Evolutionary conservation across 2,797 vertebrate genomes (phyloP), one percentile per base, ranked within the genome.

Genomic region (Enteromius treurensis): DNA sequence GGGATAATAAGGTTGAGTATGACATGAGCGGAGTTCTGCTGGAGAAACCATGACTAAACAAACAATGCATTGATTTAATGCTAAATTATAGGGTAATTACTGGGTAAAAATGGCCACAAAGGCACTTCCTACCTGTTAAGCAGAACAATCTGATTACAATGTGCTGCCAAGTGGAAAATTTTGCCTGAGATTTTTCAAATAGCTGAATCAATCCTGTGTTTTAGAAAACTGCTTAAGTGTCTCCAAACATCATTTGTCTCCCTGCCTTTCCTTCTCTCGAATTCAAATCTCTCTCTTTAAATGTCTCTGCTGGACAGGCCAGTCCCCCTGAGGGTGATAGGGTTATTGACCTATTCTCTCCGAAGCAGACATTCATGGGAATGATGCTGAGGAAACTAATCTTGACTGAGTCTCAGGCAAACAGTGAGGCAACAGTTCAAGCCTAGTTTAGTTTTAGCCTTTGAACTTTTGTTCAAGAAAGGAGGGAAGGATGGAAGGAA

Each of bases 131-230:
- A 85, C 77, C 85, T 81, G 77, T 87, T 85, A 85, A 79, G 78
- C 75, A 79, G 67, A 87, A 82, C 81, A 84, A 85, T 83, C 51
- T 83, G 69, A 88, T 88, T 86, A 83, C 84, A 79, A 23, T 68
- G 64, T 53, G 74, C 82, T 82, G 71, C 79, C 79, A 69, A 84
- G 85, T 64, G 80, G 70, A 53, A 42, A 64, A 81, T 79, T 71
- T 83, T 80, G 29, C 19, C 67, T 74, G 85, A 75, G 40, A 45
- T 53, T 80, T 83, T 79, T 69, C 53, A 79, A 83, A 82, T 71
- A 65, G 70, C 76, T 81, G 68, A 62, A 88, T 87, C 49, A 85
- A 86, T 83, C 74, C 79, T 85, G 42, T 76, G 71, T 84, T 86
- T 23, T 81, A 85, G 78, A 78, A 84, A 86, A 79, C 77, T 79